Conservation (phyloP, 2,888 invertebrate genomes). For the Drosophila helvetica region DNA sequence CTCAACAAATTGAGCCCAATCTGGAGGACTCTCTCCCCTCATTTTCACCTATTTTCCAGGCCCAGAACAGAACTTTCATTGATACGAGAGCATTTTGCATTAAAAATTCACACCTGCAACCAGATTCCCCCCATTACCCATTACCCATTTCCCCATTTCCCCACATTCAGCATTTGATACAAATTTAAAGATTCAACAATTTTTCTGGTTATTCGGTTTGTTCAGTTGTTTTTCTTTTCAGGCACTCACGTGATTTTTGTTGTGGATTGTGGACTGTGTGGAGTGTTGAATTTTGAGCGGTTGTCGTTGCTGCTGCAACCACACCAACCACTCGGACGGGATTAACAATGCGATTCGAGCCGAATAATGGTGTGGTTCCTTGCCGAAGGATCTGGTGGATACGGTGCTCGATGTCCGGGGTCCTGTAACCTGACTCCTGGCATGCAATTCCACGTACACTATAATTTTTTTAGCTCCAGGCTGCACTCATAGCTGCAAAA, state of each 20-base stretch:
- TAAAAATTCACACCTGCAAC: constrained; percentile 23
- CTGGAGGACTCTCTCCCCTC: neutral
- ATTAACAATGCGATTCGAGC: neutral
- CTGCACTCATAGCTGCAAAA: neutral
- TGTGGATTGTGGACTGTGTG: constrained; percentile 33
- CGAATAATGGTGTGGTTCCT: neutral
- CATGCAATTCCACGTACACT: neutral
- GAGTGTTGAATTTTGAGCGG: constrained; percentile 11
- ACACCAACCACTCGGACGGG: neutral
- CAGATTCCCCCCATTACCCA: neutral
- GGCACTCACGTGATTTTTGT: constrained; percentile 63
- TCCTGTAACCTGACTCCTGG: neutral
- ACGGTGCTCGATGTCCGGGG: neutral
- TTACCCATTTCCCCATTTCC: neutral
- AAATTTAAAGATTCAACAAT: constrained; percentile 33
- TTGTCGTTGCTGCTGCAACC: constrained; percentile 24
- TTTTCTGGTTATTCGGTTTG: neutral
- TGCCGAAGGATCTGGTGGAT: neutral
- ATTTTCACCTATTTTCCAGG: neutral
- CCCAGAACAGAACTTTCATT: neutral
- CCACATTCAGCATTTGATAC: constrained; percentile 27
- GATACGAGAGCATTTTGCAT: constrained; percentile 12
- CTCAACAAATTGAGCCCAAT: constrained; percentile 10
- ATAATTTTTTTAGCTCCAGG: neutral
- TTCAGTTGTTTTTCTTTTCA: neutral